phyloP scores from a whole-genome alignment of 2,888 invertebrate species.

The Tiliacea citrago region DNA sequence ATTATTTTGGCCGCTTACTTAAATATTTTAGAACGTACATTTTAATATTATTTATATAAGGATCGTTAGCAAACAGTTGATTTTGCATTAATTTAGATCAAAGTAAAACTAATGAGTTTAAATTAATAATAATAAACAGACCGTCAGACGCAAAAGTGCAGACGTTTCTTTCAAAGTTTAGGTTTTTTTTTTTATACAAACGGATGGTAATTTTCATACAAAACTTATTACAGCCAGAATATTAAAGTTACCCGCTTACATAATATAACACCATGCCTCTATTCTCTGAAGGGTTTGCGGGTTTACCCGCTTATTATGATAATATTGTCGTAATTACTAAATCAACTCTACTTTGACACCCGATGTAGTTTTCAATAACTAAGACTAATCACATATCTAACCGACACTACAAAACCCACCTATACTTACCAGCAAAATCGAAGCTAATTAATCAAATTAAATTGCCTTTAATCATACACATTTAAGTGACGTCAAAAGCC shows the following conservation, averaged over 20 bases:
- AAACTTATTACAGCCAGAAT: too few species aligned
- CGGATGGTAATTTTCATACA: neutral
- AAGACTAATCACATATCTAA: neutral
- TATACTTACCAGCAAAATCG: neutral
- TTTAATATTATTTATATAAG: neutral
- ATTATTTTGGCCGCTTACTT: neutral
- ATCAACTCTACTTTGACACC: neutral
- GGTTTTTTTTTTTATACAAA: neutral
- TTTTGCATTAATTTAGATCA: neutral
- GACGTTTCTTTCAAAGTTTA: too few species aligned
- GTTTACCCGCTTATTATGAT: neutral
- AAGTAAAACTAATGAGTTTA: neutral
- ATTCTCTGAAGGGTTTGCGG: too few species aligned
- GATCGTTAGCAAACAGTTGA: neutral
- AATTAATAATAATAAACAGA: neutral
- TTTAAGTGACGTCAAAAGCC: slow-evolving; percentile 11
- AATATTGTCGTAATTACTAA: neutral
- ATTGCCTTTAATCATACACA: slow-evolving; percentile 15
- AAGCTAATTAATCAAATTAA: slow-evolving; percentile 16
- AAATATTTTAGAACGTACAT: neutral
- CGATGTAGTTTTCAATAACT: neutral
- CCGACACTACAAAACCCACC: neutral
- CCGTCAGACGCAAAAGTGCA: neutral
- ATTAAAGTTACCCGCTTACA: neutral
- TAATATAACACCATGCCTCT: too few species aligned